phyloP scores from a whole-genome alignment of 2,888 invertebrate genomes.

The Drosophila macrospina region DNA sequence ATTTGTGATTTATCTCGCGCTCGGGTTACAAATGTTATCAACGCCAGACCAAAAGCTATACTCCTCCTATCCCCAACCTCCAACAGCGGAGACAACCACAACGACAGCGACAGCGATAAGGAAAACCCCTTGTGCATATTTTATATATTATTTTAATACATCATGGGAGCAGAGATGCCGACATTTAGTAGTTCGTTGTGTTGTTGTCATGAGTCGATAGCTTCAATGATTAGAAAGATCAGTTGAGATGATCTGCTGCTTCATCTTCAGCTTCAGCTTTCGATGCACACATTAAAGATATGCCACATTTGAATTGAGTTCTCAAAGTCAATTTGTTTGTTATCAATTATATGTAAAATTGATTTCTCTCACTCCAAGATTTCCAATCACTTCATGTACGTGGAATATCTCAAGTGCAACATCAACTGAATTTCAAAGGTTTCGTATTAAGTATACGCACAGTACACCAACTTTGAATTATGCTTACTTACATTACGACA shows the following conservation, averaged over 20 bases:
- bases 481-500: too few species aligned
- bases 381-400: not conserved
- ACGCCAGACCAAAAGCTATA: constrained; percentile 61
- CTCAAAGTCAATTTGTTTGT: constrained; percentile 8
- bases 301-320: not conserved
- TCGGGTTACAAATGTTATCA: constrained; percentile 78
- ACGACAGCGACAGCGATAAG: constrained; percentile 52
- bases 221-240: constrained; percentile 37
- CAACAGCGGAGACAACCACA: constrained; percentile 9
- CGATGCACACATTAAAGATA: constrained; percentile 18
- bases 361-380: not conserved
- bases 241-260: constrained; percentile 26
- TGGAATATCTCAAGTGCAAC: not conserved
- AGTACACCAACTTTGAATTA: not conserved
- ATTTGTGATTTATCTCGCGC: constrained; percentile 74
- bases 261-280: constrained; percentile 15
- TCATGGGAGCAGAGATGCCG: constrained; percentile 29
- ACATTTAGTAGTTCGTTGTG: constrained; percentile 21
- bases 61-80: constrained; percentile 16
- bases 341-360: not conserved
- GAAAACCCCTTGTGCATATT: constrained; percentile 50
- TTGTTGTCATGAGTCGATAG: constrained; percentile 28
- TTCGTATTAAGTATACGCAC: constrained; percentile 4
- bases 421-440: not conserved
- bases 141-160: constrained; percentile 17